Conservation (phyloP, 2,113 vertebrate genomes). For the Periophthalmus modestus region DNA sequence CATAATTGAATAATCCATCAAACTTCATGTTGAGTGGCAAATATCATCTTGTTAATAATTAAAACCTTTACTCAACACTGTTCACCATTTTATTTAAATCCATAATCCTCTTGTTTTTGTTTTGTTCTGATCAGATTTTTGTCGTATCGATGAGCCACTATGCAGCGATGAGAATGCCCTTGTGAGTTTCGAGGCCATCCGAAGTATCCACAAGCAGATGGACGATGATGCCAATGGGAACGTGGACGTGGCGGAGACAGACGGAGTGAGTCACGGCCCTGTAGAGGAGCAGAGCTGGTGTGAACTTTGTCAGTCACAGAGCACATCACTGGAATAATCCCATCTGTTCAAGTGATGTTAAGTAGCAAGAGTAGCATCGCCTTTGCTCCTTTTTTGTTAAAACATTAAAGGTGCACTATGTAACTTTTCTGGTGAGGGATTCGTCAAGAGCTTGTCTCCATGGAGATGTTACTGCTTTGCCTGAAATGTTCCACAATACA, state of each 20-base stretch:
- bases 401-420: neutral
- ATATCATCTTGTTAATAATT: neutral
- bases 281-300: neutral
- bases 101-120: conserved; percentile 4
- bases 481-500: no score
- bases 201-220: conserved; percentile 97
- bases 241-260: conserved; percentile 91
- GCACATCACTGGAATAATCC: conserved; percentile 10
- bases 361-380: conserved; percentile 7
- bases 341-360: conserved; percentile 3
- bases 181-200: conserved; percentile 92
- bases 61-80: no score
- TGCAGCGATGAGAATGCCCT: conserved; percentile 87
- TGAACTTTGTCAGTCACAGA: neutral
- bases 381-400: neutral
- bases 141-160: conserved; percentile 85
- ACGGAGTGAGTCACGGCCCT: conserved; percentile 81
- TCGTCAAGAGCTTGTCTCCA: no score
- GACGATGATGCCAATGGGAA: conserved; percentile 97
- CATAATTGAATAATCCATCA: neutral
- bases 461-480: no score
- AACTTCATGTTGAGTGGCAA: neutral
- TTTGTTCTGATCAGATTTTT: conserved; percentile 83
- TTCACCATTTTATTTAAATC: neutral
- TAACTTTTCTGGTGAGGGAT: no score